Evolutionary conservation across 2,888 invertebrate genomes (phyloP), one percentile per base, ranked within the genome.

Genomic region (Papilio gigon): DNA sequence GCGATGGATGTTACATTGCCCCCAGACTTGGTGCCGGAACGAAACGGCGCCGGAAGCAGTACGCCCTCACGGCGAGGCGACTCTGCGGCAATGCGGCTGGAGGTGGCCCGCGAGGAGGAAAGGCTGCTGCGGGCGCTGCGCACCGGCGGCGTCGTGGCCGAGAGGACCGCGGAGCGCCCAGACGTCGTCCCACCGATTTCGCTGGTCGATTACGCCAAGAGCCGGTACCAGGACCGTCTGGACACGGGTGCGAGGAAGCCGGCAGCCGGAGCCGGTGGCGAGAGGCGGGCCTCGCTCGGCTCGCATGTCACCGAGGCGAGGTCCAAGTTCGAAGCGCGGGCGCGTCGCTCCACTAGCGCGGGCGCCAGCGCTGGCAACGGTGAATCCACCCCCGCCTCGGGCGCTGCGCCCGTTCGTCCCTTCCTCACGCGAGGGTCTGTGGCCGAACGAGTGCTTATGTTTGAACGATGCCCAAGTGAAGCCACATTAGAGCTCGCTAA

Each of bases 361-460:
- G 92, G 91, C 71, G 80, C 89, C 66, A 78, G 80, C 17, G 93
- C 82, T 76, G 92, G 91, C 71, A 80, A 89, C 65, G 78, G 80
- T 14, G 90, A 89, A 70, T 74, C 89, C 60, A 85, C 87, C 2
- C 83, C 89, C 67, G 81, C 74, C 12, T 72, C 83, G 27, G 90
- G 87, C 44, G 80, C 84, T 30, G 81, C 87, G 63, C 96, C 97
- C 6, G 95, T 97, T 68, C 93, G 97, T 63, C 97, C 97, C 17
- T 97, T 97, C 87, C 92, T 97, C 65, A 97, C 97, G 50, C 94
- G 97, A 70, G 98, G 97, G 27, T 97, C 97, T 5, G 98, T 98
- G 2, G 97, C 97, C 27, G 98, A 98, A 83, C 93, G 97, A 60
- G 97, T 97, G 72, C 93, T 97, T 73, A 96, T 97, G 88, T 98